Evolutionary conservation across 2,113 vertebrate genomes (phyloP).

Genomic region (Nibea coibor): DNA sequence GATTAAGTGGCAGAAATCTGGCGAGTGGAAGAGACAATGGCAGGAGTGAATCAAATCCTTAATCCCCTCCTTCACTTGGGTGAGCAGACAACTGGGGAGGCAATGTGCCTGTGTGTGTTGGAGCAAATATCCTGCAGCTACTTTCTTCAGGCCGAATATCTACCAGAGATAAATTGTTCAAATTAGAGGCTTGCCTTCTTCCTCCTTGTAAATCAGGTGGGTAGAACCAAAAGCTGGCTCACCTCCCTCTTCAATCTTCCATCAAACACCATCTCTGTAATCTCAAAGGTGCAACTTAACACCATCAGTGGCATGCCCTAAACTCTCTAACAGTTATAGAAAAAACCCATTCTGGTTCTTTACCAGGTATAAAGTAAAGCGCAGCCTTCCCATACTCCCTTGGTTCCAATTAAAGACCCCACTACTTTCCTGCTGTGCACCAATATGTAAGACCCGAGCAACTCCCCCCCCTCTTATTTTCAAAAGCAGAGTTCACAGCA

Average conservation of each 20-base stretch:
- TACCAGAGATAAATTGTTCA: slow-evolving; percentile 68
- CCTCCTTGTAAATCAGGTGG: slow-evolving; percentile 43
- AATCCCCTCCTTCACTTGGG: slow-evolving; percentile 72
- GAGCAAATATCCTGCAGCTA: slow-evolving; percentile 50
- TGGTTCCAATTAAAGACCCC: slow-evolving; percentile 58
- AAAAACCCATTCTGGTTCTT: slow-evolving; percentile 21
- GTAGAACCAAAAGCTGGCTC: slow-evolving; percentile 34
- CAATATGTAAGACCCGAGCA: slow-evolving; percentile 22
- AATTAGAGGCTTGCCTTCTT: slow-evolving; percentile 62
- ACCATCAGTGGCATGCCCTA: slow-evolving; percentile 38
- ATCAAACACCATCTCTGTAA: slow-evolving; percentile 12
- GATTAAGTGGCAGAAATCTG: slow-evolving; percentile 69
- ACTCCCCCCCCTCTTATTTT: slow-evolving; percentile 37
- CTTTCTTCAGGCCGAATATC: slow-evolving; percentile 63
- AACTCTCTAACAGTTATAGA: slow-evolving; percentile 9
- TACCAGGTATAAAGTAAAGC: slow-evolving; percentile 47
- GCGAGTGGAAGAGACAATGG: slow-evolving; percentile 71
- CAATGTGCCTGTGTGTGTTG: slow-evolving; percentile 34
- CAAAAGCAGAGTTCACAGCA: slow-evolving; percentile 36
- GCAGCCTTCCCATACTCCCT: slow-evolving; percentile 25
- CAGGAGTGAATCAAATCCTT: slow-evolving; percentile 76
- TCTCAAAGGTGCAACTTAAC: slow-evolving; percentile 36
- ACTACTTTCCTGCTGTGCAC: slow-evolving; percentile 42
- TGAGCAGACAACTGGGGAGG: slow-evolving; percentile 57
- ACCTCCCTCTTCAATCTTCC: slow-evolving; percentile 30